phyloP scores from a whole-genome alignment of 1,140 invertebrate species.

The Agrypnia vestita region DNA sequence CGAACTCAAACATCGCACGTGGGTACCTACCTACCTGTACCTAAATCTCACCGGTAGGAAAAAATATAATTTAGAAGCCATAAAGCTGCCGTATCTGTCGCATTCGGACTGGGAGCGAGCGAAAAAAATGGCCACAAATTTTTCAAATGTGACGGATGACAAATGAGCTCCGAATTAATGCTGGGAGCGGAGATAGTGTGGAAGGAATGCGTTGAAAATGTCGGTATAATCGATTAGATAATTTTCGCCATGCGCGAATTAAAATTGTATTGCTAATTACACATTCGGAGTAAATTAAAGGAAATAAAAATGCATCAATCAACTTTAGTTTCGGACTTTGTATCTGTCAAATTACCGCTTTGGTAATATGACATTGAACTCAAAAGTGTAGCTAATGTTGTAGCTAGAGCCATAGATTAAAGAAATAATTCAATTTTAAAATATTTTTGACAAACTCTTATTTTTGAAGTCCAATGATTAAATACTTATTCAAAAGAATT shows the following conservation, averaged over 20 bases:
- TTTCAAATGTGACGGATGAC: conserved; percentile 44
- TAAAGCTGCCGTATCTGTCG: conserved; percentile 42
- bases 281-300: neutral
- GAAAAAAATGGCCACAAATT: conserved; percentile 30
- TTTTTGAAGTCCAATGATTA: no score
- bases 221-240: conserved; percentile 30
- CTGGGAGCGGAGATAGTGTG: neutral
- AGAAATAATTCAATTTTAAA: no score
- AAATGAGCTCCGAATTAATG: conserved; percentile 43
- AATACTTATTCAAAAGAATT: no score
- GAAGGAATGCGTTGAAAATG: conserved; percentile 35
- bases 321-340: conserved; percentile 1
- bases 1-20: no score
- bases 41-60: conserved; percentile 4
- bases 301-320: conserved; percentile 3
- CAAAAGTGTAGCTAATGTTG: no score
- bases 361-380: no score
- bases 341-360: no score
- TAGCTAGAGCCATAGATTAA: no score
- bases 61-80: conserved; percentile 41
- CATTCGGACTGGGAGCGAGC: conserved; percentile 18
- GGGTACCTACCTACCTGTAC: neutral
- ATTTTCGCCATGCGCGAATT: conserved; percentile 13
- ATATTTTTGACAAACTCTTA: no score
- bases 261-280: conserved; percentile 9